Conservation (phyloP, 2,797 vertebrate genomes). For the Euphonia xanthogaster region DNA sequence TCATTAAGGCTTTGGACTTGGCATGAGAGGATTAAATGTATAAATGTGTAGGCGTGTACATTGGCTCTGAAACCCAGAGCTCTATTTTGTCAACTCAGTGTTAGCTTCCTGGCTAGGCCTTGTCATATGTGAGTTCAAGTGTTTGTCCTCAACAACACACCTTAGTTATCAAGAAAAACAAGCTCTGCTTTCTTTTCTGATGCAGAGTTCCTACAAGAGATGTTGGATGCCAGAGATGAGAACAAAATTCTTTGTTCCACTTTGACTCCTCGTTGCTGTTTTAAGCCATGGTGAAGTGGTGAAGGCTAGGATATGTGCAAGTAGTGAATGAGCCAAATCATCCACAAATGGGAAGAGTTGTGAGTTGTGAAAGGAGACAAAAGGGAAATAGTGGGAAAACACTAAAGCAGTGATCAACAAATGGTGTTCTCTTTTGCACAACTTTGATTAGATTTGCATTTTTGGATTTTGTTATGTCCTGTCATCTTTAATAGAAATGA, state of each 20-base stretch:
- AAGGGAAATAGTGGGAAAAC: not conserved
- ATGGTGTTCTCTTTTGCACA: not conserved
- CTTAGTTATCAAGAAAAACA: not conserved
- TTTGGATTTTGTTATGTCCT: not conserved
- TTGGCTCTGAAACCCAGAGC: not conserved
- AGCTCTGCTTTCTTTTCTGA: not conserved
- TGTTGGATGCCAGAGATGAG: not conserved
- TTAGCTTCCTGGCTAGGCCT: not conserved
- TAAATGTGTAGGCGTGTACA: not conserved
- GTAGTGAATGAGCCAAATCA: not conserved
- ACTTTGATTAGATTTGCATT: not conserved
- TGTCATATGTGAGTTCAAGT: not conserved
- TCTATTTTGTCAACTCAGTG: not conserved
- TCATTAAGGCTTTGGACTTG: not conserved
- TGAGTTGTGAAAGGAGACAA: not conserved
- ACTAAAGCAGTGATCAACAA: not conserved
- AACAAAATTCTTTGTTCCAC: not conserved
- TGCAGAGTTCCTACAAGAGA: not conserved
- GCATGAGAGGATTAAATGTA: not conserved
- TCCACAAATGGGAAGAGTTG: accelerated
- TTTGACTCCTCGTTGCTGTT: not conserved
- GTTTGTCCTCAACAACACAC: not conserved
- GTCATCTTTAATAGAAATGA: not conserved
- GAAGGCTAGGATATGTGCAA: not conserved
- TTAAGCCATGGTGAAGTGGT: not conserved